phyloP scores from a whole-genome alignment of 2,113 vertebrate species.

The Eudorcas thomsonii region DNA sequence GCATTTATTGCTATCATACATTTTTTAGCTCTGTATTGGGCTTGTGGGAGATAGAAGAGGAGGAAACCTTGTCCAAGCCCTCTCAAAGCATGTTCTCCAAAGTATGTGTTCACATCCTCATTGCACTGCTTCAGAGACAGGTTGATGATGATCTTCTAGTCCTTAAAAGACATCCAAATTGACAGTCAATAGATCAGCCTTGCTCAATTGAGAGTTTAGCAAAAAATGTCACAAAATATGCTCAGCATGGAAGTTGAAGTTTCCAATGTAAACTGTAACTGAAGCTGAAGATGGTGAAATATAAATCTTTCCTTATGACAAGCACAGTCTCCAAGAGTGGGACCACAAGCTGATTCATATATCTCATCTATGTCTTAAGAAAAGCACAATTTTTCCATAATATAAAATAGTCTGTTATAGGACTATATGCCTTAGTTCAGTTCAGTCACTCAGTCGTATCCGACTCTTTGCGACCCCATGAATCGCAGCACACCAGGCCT shows the following conservation, averaged over 20 bases:
- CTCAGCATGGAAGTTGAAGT: neutral
- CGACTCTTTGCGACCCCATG: too few relatives aligned
- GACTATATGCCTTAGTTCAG: neutral
- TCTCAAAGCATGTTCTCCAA: neutral
- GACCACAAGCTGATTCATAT: conserved; percentile 20
- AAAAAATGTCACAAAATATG: conserved; percentile 37
- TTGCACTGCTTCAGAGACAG: neutral
- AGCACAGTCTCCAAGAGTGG: neutral
- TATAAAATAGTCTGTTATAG: conserved; percentile 12
- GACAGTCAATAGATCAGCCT: neutral
- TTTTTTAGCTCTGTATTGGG: neutral
- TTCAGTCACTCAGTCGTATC: too few relatives aligned
- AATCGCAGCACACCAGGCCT: too few relatives aligned
- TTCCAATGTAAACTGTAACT: conserved; percentile 14
- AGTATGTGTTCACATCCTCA: neutral
- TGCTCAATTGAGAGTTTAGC: neutral
- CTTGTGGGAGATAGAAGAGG: neutral
- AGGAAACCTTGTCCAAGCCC: neutral
- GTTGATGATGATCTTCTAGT: neutral
- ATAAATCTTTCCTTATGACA: conserved; percentile 28
- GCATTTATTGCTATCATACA: neutral
- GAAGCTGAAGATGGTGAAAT: conserved; percentile 13
- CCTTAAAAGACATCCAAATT: neutral
- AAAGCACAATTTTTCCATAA: neutral
- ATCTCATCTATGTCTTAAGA: neutral